Base-by-base conservation (phyloP, 2,888 invertebrate species). In the Philaethria dido region DNA sequence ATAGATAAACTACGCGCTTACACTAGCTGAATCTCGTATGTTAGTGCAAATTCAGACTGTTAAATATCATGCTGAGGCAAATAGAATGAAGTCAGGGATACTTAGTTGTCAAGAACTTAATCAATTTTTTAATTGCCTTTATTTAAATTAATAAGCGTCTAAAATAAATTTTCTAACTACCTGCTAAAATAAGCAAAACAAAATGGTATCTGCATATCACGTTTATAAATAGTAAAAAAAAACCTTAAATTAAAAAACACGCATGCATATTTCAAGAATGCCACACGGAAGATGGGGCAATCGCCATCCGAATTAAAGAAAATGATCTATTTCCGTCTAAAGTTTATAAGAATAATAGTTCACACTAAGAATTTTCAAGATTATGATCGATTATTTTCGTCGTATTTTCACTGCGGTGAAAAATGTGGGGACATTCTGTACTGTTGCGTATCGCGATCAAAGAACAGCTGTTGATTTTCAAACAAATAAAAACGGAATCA, bases 401-500 rank as follows among this genome's bases (percentile, higher is more conserved):
- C 84, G 84, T 82, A 84, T 87, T 89, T 86, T 85, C 81, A 78
- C 80, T 80, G 82, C 81, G 78, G 80, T 83, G 84, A 88, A 89
- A 88, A 89, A 86, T 86, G 80, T 81, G 76, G 82, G 80, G 85
- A 85, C 85, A 78, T 86, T 86, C 84, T 82, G 87, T 85, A 83
- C 77, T 74, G 75, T 77, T 77, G 86, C 89, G 87, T 88, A 83
- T 85, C 90, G 87, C 84, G 90, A 91, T 92, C 92, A 91, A 91
- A 92, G 84, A 85, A 78, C 75, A 80, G 79, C 89, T 87, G 88
- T 88, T 86, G 89, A 86, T 84, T 87, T 86, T 87, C 84, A 85
- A 82, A 89, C 89, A 89, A 92, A 92, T 92, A 89, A 90, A 92
- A 92, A 82, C 85, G 79, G 83, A 83, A 91, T 92, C 89, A 90